Conservation (phyloP, 1,140 invertebrate species). For the Drosophila athabasca region DNA sequence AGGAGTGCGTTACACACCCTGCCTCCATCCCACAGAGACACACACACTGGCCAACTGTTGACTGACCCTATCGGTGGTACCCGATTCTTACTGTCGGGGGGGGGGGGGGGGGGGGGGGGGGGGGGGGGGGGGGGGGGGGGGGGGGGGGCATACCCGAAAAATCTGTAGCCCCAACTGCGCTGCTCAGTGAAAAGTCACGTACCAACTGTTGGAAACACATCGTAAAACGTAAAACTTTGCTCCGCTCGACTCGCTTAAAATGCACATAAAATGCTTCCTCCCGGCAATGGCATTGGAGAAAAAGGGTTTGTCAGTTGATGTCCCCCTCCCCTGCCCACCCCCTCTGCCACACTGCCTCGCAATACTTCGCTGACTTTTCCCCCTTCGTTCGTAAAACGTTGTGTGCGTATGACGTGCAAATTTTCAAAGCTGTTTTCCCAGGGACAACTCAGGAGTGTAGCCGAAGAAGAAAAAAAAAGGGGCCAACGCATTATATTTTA, state of each 20-base stretch:
- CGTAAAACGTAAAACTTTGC: constrained; percentile 71
- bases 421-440: constrained; percentile 70
- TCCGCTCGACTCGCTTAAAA: constrained; percentile 59
- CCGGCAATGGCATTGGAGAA: constrained; percentile 13
- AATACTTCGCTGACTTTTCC: too few relatives aligned
- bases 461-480: constrained; percentile 25
- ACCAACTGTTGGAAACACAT: constrained; percentile 78
- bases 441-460: constrained; percentile 20
- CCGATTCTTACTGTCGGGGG: not conserved
- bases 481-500: constrained; percentile 67
- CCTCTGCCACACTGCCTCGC: not conserved
- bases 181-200: constrained; percentile 75
- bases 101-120: too few relatives aligned
- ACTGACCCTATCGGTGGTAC: constrained; percentile 56
- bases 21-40: not conserved
- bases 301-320: constrained; percentile 59
- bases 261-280: constrained; percentile 42
- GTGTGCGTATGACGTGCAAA: constrained; percentile 79
- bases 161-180: constrained; percentile 60
- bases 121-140: too few relatives aligned
- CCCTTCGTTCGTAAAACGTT: constrained; percentile 31
- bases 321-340: not conserved
- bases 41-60: constrained; percentile 67
- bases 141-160: constrained; percentile 28
- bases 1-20: constrained; percentile 36